Evolutionary conservation across 2,888 invertebrate genomes (phyloP), one percentile per base, ranked within the genome.

Genomic region (Drosophila pegasa): DNA sequence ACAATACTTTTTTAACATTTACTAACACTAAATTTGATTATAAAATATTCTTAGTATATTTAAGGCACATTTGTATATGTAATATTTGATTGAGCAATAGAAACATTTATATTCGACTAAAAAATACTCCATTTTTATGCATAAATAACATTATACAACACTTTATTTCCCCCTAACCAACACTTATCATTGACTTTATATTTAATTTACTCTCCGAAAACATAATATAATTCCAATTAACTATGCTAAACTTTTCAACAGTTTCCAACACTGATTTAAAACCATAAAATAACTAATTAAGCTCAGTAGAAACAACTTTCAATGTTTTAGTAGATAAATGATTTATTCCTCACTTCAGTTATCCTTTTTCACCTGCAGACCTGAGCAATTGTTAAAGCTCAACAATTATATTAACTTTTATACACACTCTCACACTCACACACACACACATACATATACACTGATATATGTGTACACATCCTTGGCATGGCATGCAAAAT

Each of bases 401-500:
- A 78, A 78, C 70, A 82, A 78, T 84, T 80, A 56, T 62, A 52
- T 62, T 57, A 50, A 60, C 72, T 59, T 68, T 65, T 66, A 59
- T 58, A 47, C 41, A 31, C 38, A 54, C 27, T 54, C 22, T 37
- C 61, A 45, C 40, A 31, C 40, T 29, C 22, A 33, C 55, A 54
- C 35, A 54, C 37, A 50, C 40, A 60, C 45, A n/a, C n/a, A 52
- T 20, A 29, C 8, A 38, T 12, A n/a, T n/a, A n/a, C 29, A 8
- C 25, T 10, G 12, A 60, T 43, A 37, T 63, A 25, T 63, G 55
- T 78, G 66, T 60, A 37, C 41, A 55, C 52, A 71, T 74, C 77
- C 77, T 80, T 73, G 83, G 70, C 61, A 47, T 81, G 78, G 74
- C 89, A 80, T 83, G 88, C 83, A 84, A 87, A 84, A 87, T 87